phyloP scores from a whole-genome alignment of 2,113 vertebrate genomes.

The Thymallus thymallus region DNA sequence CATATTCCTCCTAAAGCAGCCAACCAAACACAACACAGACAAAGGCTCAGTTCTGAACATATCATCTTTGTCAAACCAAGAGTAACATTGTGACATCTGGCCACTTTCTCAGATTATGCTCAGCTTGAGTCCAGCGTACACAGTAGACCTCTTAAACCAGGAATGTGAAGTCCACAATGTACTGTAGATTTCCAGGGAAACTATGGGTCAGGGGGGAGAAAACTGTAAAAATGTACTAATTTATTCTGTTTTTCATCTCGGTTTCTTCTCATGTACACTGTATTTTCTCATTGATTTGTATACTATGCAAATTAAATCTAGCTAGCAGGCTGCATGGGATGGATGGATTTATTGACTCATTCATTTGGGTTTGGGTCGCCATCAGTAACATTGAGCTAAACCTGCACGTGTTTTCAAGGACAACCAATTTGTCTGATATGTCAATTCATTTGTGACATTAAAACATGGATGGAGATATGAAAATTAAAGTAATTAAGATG shows the following conservation, averaged over 20 bases:
- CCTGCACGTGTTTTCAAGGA: conserved; percentile 55
- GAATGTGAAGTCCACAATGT: no score
- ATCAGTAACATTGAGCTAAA: conserved; percentile 29
- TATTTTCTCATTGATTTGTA: conserved; percentile 23
- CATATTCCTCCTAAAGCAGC: background rate
- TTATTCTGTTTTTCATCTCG: no score
- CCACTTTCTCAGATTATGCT: no score
- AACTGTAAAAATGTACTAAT: no score
- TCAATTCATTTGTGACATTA: conserved; percentile 71
- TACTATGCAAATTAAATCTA: conserved; percentile 45
- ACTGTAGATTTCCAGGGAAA: no score
- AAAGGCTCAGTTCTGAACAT: conserved; percentile 16
- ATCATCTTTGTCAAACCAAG: no score
- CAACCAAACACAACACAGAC: background rate
- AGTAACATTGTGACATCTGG: no score
- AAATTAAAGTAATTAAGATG: conserved; percentile 77
- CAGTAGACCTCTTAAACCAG: no score
- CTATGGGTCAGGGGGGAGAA: no score
- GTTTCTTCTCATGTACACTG: conserved; percentile 26
- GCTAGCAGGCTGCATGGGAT: conserved; percentile 6
- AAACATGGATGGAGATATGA: conserved; percentile 60
- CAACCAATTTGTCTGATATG: conserved; percentile 62
- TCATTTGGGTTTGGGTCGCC: conserved; percentile 31
- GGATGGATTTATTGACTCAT: conserved; percentile 48
- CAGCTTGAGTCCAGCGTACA: no score